Evolutionary conservation across 2,113 vertebrate genomes (phyloP), one percentile per base, ranked within the genome.

Genomic region (Oxygymnocypris stewartii): DNA sequence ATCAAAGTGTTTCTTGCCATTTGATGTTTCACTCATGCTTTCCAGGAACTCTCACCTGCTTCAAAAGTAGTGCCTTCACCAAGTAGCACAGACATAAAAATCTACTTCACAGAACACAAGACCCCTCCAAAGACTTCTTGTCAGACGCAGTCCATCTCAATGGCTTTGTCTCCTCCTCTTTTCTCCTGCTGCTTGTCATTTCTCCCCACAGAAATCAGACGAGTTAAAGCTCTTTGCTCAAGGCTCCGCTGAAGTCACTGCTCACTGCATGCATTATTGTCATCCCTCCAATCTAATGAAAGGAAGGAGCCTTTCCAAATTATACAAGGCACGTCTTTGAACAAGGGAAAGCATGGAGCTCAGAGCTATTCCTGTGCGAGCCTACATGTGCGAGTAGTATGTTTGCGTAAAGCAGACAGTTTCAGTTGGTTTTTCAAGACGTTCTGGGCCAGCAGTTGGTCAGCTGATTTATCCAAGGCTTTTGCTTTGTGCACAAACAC

Each of bases 221-320:
- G 90, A 93, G 92, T 92, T 90, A 91, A 92, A 91, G 88, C 90
- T 78, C 79, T 86, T 91, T 88, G 91, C 89, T 92, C 89, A 87
- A 13, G 79, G 89, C 88, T 59, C 73, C 74, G 84, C 61, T 13
- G 75, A 89, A 78, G 85, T 88, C 88, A 79, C 87, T 86, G 2
- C 65, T 84, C 86, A 47, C 25, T 77, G 82, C 47, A 1, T 86
- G 87, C 85, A 59, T 89, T 92, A 88, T 87, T 92, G 88, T 92
- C 90, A 90, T 84, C 89, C 57, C 87, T 86, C 86, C 84, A 84
- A 87, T 92, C 89, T 93, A 93, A 94, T 93, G 84, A 93, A 92
- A 92, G 90, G 91, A 91, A 87, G 65, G 77, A 82, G 82, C 88
- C 88, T 88, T 87, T 91, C 88, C 92, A 92, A 93, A 90, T 89